A percentile compares a stretch with the other conserved stretches of the same genome.
phyloP scores from a whole-genome alignment of 2,888 invertebrate genomes.

The Chymomyza procnemis region DNA sequence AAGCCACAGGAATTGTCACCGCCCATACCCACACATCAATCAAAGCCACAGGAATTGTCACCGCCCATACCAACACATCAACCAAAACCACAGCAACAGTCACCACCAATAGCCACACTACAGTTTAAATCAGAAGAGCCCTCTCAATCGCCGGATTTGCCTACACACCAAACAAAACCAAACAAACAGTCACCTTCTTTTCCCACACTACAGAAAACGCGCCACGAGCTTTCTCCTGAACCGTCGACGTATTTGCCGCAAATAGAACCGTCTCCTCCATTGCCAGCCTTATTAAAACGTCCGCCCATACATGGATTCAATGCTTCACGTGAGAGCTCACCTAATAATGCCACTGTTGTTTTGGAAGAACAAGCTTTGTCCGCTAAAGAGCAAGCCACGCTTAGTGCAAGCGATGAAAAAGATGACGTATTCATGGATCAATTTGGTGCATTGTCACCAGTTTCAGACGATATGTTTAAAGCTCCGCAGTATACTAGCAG shows the following conservation, averaged over 20 bases:
- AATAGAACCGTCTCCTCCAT: background rate
- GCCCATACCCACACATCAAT: constrained; percentile 41
- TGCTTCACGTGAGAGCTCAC: constrained; percentile 4
- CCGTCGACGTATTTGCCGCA: background rate
- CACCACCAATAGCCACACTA: background rate
- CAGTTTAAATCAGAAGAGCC: background rate
- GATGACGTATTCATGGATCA: constrained; percentile 73
- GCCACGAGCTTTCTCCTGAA: background rate
- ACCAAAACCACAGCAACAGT: background rate
- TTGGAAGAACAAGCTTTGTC: constrained; percentile 59
- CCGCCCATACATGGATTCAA: constrained; percentile 44
- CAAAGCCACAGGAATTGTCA: constrained; percentile 5
- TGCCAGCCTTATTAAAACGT: constrained; percentile 41
- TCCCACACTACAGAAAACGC: background rate
- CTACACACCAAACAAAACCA: constrained; percentile 30
- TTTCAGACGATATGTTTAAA: constrained; percentile 66
- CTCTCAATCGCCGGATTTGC: constrained; percentile 35
- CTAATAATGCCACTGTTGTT: constrained; percentile 30
- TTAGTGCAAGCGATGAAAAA: constrained; percentile 70
- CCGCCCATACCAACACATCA: constrained; percentile 17
- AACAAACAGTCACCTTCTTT: constrained; percentile 21
- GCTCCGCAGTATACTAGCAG: constrained; percentile 48
- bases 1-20: constrained; percentile 19
- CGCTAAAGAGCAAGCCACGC: constrained; percentile 71
- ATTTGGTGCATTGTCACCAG: constrained; percentile 56